Conservation (phyloP, 2,888 invertebrate genomes). For the Gerris lacustris region DNA sequence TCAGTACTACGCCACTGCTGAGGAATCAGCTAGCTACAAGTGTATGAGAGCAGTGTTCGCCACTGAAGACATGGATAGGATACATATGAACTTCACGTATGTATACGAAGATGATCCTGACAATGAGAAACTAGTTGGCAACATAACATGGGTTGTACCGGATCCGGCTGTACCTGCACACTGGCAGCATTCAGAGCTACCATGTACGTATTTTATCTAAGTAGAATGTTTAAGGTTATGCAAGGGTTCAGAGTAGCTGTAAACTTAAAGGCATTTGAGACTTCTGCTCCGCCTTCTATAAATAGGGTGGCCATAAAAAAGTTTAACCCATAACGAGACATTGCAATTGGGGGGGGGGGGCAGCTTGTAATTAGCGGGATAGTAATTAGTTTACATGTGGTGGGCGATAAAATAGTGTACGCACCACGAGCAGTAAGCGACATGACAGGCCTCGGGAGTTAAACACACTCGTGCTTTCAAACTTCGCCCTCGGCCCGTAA, state of each 20-base stretch:
- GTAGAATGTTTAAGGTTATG: neutral
- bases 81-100: constrained; percentile 72
- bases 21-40: constrained; percentile 70
- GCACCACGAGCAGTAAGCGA: too few relatives aligned
- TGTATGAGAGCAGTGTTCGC: constrained; percentile 71
- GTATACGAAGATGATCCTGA: constrained; percentile 73
- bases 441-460: too few relatives aligned
- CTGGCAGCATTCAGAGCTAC: constrained; percentile 75
- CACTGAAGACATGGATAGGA: constrained; percentile 32
- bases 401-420: too few relatives aligned
- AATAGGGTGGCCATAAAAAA: too few relatives aligned
- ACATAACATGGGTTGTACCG: constrained; percentile 75
- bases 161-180: constrained; percentile 62
- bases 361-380: too few relatives aligned
- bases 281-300: too few relatives aligned
- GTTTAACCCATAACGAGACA: too few relatives aligned
- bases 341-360: too few relatives aligned
- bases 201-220: constrained; percentile 50
- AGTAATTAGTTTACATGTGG: too few relatives aligned
- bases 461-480: too few relatives aligned
- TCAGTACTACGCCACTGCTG: constrained; percentile 79
- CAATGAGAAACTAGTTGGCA: constrained; percentile 65
- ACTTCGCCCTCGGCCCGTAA: too few relatives aligned
- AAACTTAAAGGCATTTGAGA: neutral
- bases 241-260: neutral